Base-by-base conservation (phyloP, 2,888 invertebrate species). In the Drosophila gaucha region DNA sequence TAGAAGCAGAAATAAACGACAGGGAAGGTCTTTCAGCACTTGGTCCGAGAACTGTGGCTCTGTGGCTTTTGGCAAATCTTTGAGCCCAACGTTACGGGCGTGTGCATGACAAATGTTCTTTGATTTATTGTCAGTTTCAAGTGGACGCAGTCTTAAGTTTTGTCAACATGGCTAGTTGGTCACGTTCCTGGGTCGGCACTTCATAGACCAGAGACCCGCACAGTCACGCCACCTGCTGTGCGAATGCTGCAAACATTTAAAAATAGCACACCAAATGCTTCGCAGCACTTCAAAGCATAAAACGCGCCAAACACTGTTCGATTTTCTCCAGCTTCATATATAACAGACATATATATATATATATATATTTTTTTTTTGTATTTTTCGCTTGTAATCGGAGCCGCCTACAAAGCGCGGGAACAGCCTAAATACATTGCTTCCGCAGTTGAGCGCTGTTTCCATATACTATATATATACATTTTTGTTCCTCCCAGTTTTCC, bases 81-180 rank as follows among this genome's bases (percentile, higher is more conserved):
- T 44, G 46, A 65, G 18, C 31, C 30, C 54, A 46, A 66, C 30
- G 46, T 47, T 56, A 47, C 58, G 67, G 70, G 78, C 85, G 82
- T 74, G 74, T 71, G 71, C 69, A 74, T 80, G 85, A 80, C 82
- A 78, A 82, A 82, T 82, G 82, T 79, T 79, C 35, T 56, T 75
- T 85, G 85, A 82, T 82, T 82, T 82, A 82, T 82, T 69, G 76
- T 68, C 74, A 70, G 69, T 58, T 72, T 78, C 59, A 62, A 80
- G 82, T 74, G 82, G 55, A 62, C 63, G 56, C 57, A 50, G 47
- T 36, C 43, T 43, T n/a, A 51, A 67, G 67, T n/a, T 68, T 80
- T 75, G 74, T 74, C 74, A 67, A 76, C 67, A 67, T 46, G 41
- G 51, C 46, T 46, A 67, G 72, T 63, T 84, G 84, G 84, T 84